phyloP scores from a whole-genome alignment of 2,797 vertebrate species.

The Chlorospingus flavigularis region DNA sequence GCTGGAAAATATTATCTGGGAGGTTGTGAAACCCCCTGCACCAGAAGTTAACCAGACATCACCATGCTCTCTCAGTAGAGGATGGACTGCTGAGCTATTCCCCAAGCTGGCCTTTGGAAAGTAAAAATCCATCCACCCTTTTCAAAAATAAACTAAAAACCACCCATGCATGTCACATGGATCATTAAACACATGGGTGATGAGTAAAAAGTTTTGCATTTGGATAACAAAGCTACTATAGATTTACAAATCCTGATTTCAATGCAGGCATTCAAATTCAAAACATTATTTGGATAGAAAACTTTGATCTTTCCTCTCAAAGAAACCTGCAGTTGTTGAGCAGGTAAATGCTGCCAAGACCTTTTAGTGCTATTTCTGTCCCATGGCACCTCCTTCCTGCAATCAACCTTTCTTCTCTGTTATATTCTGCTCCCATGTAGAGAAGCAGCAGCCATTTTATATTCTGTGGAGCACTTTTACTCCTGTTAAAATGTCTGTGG shows the following conservation, averaged over 20 bases:
- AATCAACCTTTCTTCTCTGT: neutral
- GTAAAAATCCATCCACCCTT: neutral
- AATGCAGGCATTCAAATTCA: neutral
- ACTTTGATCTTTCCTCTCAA: neutral
- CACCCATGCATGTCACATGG: neutral
- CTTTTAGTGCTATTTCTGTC: neutral
- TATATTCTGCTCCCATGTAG: neutral
- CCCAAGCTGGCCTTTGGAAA: neutral
- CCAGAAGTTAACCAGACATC: neutral
- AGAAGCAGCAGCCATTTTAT: neutral
- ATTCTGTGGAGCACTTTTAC: neutral
- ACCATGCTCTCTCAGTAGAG: neutral
- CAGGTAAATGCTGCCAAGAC: neutral
- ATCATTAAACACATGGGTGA: neutral
- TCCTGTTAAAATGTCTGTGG: neutral
- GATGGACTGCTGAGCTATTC: neutral
- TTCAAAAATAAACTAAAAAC: neutral
- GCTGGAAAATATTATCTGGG: neutral
- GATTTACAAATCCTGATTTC: neutral
- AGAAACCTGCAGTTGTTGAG: neutral
- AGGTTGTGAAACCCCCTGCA: neutral
- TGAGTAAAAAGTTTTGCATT: neutral
- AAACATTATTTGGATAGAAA: neutral
- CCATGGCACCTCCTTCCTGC: neutral
- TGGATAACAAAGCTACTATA: neutral